phyloP scores from a whole-genome alignment of 2,888 invertebrate genomes.

The Dolomedes plantarius region DNA sequence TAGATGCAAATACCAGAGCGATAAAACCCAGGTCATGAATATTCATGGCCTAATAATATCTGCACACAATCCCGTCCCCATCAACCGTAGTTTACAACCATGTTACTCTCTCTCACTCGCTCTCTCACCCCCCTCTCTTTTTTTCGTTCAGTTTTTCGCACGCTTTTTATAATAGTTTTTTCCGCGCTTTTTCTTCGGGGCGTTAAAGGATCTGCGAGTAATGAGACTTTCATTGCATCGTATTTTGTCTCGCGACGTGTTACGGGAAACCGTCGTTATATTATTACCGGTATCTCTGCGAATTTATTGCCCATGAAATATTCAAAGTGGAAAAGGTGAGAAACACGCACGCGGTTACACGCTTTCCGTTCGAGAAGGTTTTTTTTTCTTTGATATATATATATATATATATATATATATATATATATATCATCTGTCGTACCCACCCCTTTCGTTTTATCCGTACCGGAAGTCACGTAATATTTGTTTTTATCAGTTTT shows the following conservation, averaged over 20 bases:
- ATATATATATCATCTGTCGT: too few species aligned
- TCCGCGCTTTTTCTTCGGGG: neutral
- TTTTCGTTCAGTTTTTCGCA: neutral
- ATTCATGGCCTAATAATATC: conserved; percentile 65
- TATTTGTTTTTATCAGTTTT: too few species aligned
- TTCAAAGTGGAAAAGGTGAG: neutral
- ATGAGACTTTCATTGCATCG: conserved; percentile 8
- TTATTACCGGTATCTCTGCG: neutral
- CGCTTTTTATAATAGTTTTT: neutral
- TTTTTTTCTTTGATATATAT: too few species aligned
- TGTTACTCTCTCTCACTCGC: neutral
- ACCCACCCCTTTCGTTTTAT: too few species aligned
- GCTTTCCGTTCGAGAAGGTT: too few species aligned
- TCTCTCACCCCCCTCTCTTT: neutral
- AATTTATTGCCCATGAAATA: neutral
- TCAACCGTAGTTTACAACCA: neutral
- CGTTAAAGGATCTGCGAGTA: neutral
- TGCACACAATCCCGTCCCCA: conserved; percentile 26
- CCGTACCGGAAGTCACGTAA: too few species aligned
- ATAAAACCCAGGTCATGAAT: conserved; percentile 68
- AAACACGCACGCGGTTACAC: too few species aligned
- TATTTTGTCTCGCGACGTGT: neutral
- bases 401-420: too few species aligned
- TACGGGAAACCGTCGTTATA: too few species aligned
- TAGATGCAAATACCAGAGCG: conserved; percentile 66